Conservation (phyloP, 2,797 vertebrate genomes). For the Anomalospiza imberbis region DNA sequence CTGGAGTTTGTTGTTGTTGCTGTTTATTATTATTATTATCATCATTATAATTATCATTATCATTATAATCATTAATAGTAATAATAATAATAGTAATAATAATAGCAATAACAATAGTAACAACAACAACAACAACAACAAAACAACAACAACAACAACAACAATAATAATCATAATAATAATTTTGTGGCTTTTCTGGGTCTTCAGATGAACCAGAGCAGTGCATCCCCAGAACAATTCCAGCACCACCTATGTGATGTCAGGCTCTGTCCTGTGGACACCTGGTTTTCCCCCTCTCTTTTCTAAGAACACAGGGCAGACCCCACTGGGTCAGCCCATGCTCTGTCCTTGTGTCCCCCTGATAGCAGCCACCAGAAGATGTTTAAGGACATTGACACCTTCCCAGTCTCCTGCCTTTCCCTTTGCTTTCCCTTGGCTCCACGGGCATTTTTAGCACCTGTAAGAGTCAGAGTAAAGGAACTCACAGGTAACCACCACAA, state of each 20-base stretch:
- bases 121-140: no score
- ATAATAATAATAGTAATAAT: no score
- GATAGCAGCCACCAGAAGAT: not conserved
- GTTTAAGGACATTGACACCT: accelerated
- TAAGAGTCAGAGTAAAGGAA: not conserved
- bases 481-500: not conserved
- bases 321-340: not conserved
- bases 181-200: not conserved
- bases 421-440: not conserved
- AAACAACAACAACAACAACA: no score
- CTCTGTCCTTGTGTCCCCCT: not conserved
- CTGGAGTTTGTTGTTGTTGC: no score
- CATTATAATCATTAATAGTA: no score
- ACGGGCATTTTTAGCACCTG: not conserved
- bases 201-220: not conserved
- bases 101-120: no score
- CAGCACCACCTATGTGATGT: accelerated
- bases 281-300: not conserved
- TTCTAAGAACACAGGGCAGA: not conserved
- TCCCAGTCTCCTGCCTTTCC: not conserved
- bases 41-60: accelerated
- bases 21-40: accelerated
- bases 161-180: no score
- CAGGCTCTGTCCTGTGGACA: not conserved
- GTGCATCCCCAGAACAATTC: not conserved